phyloP scores from a whole-genome alignment of 2,113 vertebrate species.

The Acanthochromis polyacanthus region DNA sequence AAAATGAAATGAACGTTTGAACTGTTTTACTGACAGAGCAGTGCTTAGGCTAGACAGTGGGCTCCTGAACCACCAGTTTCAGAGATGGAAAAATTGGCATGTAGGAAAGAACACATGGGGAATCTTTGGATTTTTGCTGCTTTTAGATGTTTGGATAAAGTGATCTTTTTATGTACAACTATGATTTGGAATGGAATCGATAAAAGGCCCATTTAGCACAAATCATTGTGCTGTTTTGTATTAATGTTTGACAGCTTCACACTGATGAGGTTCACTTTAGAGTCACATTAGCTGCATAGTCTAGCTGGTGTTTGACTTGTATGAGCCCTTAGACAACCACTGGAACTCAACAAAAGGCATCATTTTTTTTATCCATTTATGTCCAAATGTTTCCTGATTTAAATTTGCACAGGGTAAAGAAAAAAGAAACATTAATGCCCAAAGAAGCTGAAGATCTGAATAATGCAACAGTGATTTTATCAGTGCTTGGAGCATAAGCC shows the following conservation, averaged over 20 bases:
- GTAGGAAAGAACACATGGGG: slow-evolving; percentile 17
- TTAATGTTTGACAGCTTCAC: not conserved
- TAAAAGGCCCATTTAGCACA: slow-evolving; percentile 29
- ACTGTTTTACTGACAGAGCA: slow-evolving; percentile 65
- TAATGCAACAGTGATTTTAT: slow-evolving; percentile 19
- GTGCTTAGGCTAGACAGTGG: slow-evolving; percentile 20
- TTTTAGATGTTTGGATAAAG: slow-evolving; percentile 41
- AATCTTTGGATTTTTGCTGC: slow-evolving; percentile 74
- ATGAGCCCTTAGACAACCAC: slow-evolving; percentile 51
- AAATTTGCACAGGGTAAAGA: not conserved
- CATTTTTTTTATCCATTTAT: not conserved
- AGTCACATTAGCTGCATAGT: slow-evolving; percentile 43
- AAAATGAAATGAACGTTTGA: slow-evolving; percentile 45
- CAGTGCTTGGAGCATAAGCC: slow-evolving; percentile 47
- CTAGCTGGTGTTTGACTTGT: slow-evolving; percentile 47
- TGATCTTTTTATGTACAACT: slow-evolving; percentile 43
- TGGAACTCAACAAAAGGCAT: slow-evolving; percentile 21
- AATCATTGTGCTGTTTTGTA: not conserved
- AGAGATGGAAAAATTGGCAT: not conserved
- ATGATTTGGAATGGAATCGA: slow-evolving; percentile 16
- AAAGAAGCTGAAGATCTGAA: slow-evolving; percentile 12
- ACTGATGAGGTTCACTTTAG: slow-evolving; percentile 14
- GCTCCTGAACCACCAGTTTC: slow-evolving; percentile 14
- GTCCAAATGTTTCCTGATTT: slow-evolving; percentile 25
- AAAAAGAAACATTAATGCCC: not conserved